These are phyloP conservation scores for Tarsius wallacei DNA, from an alignment of 2,797 vertebrate species.

Conservation along the genomic window DNA sequence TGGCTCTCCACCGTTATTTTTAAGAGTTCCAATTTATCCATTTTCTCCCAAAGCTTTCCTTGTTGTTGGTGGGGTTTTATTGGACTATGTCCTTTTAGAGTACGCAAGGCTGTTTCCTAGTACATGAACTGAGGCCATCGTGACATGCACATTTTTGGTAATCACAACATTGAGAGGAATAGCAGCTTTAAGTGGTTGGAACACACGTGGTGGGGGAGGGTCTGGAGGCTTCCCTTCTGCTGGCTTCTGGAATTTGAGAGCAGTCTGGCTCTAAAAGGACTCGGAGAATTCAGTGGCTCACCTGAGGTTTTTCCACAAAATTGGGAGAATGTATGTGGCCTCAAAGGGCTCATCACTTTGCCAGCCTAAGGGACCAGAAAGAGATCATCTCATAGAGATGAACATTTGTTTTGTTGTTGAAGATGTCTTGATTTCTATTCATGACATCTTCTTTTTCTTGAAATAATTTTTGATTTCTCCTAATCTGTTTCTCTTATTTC, in stretches of 20 bases:
- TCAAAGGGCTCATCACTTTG: background rate
- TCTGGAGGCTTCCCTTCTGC: background rate
- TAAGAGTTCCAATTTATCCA: background rate
- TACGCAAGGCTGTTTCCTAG: background rate
- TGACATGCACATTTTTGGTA: background rate
- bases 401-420: background rate
- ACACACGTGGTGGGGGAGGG: background rate
- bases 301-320: background rate
- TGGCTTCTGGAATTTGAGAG: background rate
- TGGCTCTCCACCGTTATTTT: background rate
- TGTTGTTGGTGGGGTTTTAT: background rate
- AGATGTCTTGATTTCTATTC: background rate
- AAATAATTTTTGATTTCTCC: background rate
- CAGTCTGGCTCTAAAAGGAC: background rate
- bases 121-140: background rate
- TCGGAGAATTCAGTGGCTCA: background rate
- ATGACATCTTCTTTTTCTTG: background rate
- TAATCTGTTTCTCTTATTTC: background rate
- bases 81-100: background rate
- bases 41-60: background rate
- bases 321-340: accelerated
- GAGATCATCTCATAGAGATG: background rate
- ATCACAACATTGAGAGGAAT: background rate
- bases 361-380: background rate
- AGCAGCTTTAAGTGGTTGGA: background rate